A percentile compares a stretch with the other conserved stretches of the same genome.
Conservation (phyloP, 2,113 vertebrate species). For the Anarhynchus alexandrinus region DNA sequence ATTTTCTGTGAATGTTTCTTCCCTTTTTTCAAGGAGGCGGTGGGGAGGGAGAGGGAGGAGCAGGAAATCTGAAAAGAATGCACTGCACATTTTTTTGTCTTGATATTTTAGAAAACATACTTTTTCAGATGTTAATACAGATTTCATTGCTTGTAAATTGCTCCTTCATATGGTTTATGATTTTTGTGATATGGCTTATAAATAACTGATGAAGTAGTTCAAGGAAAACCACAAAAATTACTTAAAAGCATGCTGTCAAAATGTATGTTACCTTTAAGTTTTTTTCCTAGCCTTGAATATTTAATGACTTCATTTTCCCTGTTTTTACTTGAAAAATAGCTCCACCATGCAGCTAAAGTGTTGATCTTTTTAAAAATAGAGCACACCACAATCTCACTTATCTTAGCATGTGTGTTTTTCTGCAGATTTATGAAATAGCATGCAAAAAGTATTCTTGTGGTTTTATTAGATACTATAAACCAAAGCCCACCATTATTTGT, state of each 20-base stretch:
- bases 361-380: not conserved
- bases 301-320: slow-evolving; percentile 29
- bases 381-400: not conserved
- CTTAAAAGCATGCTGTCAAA: slow-evolving; percentile 43
- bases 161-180: slow-evolving; percentile 6
- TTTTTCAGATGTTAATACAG: slow-evolving; percentile 54
- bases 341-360: not conserved
- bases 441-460: not conserved
- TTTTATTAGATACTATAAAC: not conserved
- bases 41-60: not conserved
- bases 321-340: slow-evolving; percentile 36
- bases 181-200: slow-evolving; percentile 43
- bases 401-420: not conserved
- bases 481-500: not conserved
- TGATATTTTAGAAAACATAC: slow-evolving; percentile 2
- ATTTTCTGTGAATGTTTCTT: not conserved
- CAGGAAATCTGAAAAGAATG: not conserved
- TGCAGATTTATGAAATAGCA: not conserved
- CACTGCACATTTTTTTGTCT: not conserved
- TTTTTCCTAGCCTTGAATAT: slow-evolving; percentile 16
- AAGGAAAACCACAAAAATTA: slow-evolving; percentile 24
- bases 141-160: slow-evolving; percentile 39
- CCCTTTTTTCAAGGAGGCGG: not conserved
- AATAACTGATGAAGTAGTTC: slow-evolving; percentile 61
- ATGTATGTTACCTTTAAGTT: slow-evolving; percentile 24